A percentile compares a stretch with the other conserved stretches of the same genome.
phyloP scores from a whole-genome alignment of 2,113 vertebrate species.

The Henicopernis longicauda region DNA sequence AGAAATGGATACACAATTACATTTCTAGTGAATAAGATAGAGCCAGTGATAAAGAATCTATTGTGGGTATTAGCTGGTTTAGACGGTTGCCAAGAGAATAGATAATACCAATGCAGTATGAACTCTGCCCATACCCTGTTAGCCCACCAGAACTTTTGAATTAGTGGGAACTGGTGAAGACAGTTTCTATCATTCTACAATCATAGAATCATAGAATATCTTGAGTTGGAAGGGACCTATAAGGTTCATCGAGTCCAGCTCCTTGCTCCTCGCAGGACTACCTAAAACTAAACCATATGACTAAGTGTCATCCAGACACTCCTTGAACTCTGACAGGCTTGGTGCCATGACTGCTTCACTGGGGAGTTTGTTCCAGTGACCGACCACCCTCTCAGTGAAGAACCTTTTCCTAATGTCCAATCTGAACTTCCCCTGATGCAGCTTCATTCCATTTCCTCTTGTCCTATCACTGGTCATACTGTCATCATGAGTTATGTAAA shows the following conservation, averaged over 20 bases:
- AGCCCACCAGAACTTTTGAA: neutral
- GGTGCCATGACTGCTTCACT: neutral
- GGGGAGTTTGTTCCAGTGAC: neutral
- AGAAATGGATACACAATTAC: neutral
- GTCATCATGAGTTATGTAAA: neutral
- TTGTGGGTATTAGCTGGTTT: neutral
- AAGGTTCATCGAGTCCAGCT: neutral
- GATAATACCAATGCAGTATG: neutral
- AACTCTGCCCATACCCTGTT: neutral
- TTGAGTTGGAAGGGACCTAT: neutral
- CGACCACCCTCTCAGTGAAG: accelerated
- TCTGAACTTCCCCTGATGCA: neutral
- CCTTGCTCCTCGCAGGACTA: neutral
- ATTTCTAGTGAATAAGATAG: neutral
- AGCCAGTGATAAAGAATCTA: neutral
- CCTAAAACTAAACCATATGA: neutral
- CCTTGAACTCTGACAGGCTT: neutral
- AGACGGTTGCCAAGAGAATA: neutral
- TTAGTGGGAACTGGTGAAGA: neutral
- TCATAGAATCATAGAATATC: neutral
- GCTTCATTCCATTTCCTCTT: neutral
- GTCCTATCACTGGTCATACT: neutral
- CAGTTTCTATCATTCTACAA: neutral
- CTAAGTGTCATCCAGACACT: neutral
- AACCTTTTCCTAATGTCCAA: neutral